These are phyloP conservation scores for Tetranychus truncatus DNA, from an alignment of 2,888 invertebrate genomes.

Conservation along the genomic window DNA sequence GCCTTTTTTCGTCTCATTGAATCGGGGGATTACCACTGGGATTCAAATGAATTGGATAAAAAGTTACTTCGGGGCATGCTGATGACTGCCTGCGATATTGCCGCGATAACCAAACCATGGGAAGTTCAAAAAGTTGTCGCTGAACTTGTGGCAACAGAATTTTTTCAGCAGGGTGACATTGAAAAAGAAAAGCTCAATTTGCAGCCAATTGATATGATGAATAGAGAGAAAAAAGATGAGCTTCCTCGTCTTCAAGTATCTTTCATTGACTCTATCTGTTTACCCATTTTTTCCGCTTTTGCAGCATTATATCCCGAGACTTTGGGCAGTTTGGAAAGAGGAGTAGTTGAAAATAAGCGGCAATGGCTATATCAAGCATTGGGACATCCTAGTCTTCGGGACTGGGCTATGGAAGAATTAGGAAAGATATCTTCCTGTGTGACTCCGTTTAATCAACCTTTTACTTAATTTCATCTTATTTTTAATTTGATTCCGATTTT, in stretches of 20 bases:
- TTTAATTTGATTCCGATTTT: too few species aligned
- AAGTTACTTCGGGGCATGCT: constrained; percentile 67
- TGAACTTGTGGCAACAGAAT: constrained; percentile 73
- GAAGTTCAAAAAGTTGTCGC: constrained; percentile 80
- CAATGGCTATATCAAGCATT: background rate
- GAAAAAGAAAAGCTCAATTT: constrained; percentile 74
- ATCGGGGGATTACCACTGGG: background rate
- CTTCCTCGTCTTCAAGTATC: constrained; percentile 91
- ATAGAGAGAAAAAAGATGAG: constrained; percentile 70
- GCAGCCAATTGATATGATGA: constrained; percentile 66
- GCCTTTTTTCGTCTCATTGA: constrained; percentile 2
- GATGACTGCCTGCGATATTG: constrained; percentile 92
- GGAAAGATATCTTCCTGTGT: background rate
- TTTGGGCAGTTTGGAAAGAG: background rate
- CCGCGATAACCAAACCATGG: constrained; percentile 87
- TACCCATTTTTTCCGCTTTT: constrained; percentile 50
- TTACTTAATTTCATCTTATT: too few species aligned
- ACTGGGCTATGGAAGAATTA: background rate
- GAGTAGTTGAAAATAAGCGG: background rate
- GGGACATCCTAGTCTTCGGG: background rate
- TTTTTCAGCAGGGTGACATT: constrained; percentile 55
- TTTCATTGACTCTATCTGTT: constrained; percentile 80
- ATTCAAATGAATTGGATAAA: constrained; percentile 35
- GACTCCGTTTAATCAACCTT: too few species aligned
- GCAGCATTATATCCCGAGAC: background rate